Conservation (phyloP, 92 coral and sea anemone species). For the Diadumene lineata region DNA sequence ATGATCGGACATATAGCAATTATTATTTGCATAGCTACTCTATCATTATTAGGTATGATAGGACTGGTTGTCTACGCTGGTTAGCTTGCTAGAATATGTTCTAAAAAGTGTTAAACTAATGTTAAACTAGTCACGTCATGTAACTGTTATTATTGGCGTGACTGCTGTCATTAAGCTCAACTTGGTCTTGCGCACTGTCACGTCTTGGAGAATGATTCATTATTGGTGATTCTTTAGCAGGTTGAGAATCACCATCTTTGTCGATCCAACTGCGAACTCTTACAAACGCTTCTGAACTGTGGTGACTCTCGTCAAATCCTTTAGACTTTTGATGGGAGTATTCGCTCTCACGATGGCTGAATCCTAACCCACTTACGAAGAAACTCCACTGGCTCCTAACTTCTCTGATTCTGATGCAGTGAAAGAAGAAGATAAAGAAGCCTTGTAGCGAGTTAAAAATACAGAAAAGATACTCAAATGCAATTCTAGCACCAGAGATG, state of each 20-base stretch:
- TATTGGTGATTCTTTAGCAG: constrained; percentile 1
- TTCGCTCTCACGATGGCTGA: constrained; percentile 26
- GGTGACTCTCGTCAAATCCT: constrained; percentile 45
- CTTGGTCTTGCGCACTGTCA: background rate
- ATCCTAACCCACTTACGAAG: constrained; percentile 57
- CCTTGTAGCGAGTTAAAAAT: constrained; percentile 93
- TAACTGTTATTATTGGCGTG: too few species aligned
- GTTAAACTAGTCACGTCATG: too few species aligned
- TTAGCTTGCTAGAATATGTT: too few species aligned
- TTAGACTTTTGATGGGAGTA: constrained; percentile 41
- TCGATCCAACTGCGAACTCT: constrained; percentile 8
- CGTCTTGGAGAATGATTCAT: background rate
- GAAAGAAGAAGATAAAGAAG: constrained; percentile 77
- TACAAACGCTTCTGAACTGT: constrained; percentile 23
- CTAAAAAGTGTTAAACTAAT: too few species aligned
- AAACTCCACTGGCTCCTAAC: constrained; percentile 76
- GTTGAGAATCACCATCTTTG: constrained; percentile 7
- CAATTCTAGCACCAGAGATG: constrained; percentile 66
- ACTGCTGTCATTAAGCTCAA: too few species aligned
- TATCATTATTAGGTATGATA: too few species aligned
- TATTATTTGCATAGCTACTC: too few species aligned
- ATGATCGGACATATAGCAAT: too few species aligned
- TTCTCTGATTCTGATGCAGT: constrained; percentile 79
- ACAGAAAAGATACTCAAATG: constrained; percentile 82
- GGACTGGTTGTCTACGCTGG: too few species aligned